Evolutionary conservation across 64 coral and sea anemone species (phyloP), one percentile per base, ranked within the genome.

Genomic region (Trachythela sp.): DNA sequence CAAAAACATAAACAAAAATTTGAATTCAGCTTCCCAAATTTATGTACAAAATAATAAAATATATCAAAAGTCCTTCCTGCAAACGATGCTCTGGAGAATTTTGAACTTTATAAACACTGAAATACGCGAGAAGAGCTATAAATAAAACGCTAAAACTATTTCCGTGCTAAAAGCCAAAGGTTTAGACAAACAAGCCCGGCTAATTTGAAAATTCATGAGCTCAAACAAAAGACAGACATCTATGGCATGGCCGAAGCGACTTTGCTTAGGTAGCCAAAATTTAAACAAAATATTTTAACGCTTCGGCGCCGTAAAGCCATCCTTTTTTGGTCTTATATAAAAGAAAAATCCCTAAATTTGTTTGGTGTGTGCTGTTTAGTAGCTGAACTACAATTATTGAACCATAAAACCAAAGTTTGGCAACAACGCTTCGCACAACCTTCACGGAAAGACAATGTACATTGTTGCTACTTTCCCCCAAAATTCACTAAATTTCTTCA

Each of bases 201-300:
- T 80, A 37, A 80, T 80, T 80, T 80, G 75, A 80, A 80, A 80
- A 37, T 80, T 80, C 75, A 80, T 80, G 75, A 80, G 15, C 30
- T 38, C 20, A 80, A 80, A 80, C 75, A 64, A 80, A 80, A 80
- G 75, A 3, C 30, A 30, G 31, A 35, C 34, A 80, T 80, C 59
- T 11, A 68, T 6, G 18, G 18, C 30, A 68, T 68, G 59, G 31
- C 13, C 75, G 20, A 80, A 30, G 37, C 56, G 56, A 26, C 0
- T 2, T n/a, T 27, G 37, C 30, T 38, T 29, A 80, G 30, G 33
- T 6, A 0, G 2, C 14, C 75, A 80, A 80, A 80, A 36, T 9
- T 35, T 80, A 30, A 37, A 35, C 2, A 35, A 35, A 20, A 80
- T 18, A 80, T 18, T 35, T 39, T 80, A 35, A 9, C 15, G 13